These are phyloP conservation scores for Ailurus styani DNA, from an alignment of 2,113 vertebrate species.

Conservation along the genomic window DNA sequence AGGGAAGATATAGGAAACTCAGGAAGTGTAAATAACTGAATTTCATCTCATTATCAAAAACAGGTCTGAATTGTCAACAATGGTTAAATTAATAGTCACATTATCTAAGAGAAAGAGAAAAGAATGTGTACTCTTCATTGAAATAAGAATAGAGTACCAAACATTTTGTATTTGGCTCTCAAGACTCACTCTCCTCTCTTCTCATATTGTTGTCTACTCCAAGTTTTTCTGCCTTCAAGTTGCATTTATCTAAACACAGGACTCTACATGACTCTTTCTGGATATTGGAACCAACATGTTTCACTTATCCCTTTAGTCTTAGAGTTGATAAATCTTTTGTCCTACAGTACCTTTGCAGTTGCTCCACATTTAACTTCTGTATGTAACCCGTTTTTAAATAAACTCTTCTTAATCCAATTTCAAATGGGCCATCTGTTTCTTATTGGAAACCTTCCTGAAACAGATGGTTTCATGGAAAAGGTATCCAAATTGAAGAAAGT, in stretches of 20 bases:
- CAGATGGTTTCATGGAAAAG: conserved; percentile 54
- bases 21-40: neutral
- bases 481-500: conserved; percentile 51
- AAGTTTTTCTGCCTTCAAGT: neutral
- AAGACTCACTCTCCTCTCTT: neutral
- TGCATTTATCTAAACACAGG: neutral
- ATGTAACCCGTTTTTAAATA: conserved; percentile 52
- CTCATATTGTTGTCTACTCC: neutral
- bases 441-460: conserved; percentile 44
- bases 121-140: neutral
- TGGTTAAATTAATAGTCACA: neutral
- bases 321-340: neutral
- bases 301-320: neutral
- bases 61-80: neutral
- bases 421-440: conserved; percentile 52
- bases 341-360: neutral
- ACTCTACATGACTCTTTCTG: neutral
- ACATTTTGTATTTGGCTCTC: neutral
- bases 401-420: conserved; percentile 36
- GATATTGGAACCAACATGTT: neutral
- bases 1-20: neutral
- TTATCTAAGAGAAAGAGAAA: neutral
- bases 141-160: neutral
- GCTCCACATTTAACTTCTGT: neutral
- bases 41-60: neutral